A percentile compares a stretch with the other conserved stretches of the same genome.
Conservation (phyloP, 2,797 vertebrate genomes). For the Pangasius larnaudii region DNA sequence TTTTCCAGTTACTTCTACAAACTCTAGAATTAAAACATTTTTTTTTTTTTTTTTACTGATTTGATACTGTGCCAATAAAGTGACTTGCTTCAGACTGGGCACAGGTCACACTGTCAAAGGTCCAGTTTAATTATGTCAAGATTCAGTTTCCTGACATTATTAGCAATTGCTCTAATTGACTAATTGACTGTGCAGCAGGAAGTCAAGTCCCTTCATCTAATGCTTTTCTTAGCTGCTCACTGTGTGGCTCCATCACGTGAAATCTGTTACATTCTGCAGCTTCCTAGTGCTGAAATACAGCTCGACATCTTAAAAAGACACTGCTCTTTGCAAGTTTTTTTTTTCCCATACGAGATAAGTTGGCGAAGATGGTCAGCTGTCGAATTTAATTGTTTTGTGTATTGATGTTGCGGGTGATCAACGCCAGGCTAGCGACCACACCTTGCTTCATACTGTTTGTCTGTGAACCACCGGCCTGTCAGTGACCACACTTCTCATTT, state of each 20-base stretch:
- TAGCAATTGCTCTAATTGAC: background rate
- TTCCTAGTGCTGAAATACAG: background rate
- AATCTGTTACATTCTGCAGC: background rate
- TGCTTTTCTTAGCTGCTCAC: background rate
- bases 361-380: background rate
- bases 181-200: conserved; percentile 4
- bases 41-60: background rate
- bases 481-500: background rate
- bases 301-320: background rate
- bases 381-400: background rate
- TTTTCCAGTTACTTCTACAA: background rate
- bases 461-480: conserved; percentile 12
- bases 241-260: background rate
- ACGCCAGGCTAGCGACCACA: conserved; percentile 46
- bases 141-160: background rate
- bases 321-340: background rate
- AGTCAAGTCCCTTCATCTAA: background rate
- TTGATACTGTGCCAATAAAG: background rate
- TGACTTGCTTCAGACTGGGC: background rate
- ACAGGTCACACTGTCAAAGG: background rate
- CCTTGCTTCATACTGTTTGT: conserved; percentile 44
- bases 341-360: background rate
- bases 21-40: background rate
- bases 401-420: conserved; percentile 32
- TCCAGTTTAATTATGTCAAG: background rate